Base-by-base conservation (phyloP, 2,888 invertebrate genomes). In the Selenia dentaria region DNA sequence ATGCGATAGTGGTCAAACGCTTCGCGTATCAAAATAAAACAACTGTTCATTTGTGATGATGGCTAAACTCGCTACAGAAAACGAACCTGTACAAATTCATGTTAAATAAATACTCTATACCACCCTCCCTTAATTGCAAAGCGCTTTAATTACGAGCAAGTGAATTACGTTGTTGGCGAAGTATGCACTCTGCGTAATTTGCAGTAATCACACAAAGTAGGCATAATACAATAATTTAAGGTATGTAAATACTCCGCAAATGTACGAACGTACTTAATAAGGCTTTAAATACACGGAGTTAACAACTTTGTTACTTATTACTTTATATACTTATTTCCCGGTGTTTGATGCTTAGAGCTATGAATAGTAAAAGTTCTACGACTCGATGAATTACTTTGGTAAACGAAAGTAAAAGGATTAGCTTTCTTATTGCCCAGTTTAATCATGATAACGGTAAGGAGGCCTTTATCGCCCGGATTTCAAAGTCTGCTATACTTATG, bases 61-160 rank as follows among this genome's bases (percentile, higher is more conserved):
- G n/a, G n/a, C n/a, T n/a, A n/a, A 16, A 16, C 16, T 16, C 4
- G 16, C 4, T 4, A 16, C 16, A 16, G 16, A 16, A 16, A 16
- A 16, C 16, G 2, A 16, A 16, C 16, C 16, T 2, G 16, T 16
- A 2, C 4, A 16, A 4, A 16, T 16, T 16, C 16, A 16, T 16
- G 4, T 3, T 16, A 4, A 16, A 16, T 16, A 16, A 3, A 16
- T 16, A 16, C 16, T 16, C n/a, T n/a, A n/a, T 22, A 22, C 22
- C 22, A 6, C 3, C 22, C 38, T 38, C 46, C 22, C 40, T 49
- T 66, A 70, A 70, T 65, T 68, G 62, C 64, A 71, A 61, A 54
- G 59, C 59, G 60, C 55, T 68, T 66, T 70, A 68, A 70, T 71
- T 72, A 61, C 67, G 38, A 62, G 42, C 53, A 51, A 51, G 54